Conservation (phyloP, 2,113 vertebrate species). For the Rhizomys pruinosus region DNA sequence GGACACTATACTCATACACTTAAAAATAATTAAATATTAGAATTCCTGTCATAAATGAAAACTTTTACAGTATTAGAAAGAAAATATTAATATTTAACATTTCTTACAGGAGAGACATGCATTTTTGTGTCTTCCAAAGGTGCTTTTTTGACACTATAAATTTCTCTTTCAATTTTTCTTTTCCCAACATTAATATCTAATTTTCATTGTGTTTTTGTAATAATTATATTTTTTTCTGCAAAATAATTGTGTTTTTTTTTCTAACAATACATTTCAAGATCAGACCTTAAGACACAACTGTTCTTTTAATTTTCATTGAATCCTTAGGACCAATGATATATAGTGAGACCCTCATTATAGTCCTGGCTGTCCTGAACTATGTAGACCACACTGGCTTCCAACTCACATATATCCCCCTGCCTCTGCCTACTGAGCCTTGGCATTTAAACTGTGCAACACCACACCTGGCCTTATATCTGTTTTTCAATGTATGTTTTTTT, state of each 20-base stretch:
- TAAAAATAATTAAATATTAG: too few relatives aligned
- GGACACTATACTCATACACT: too few relatives aligned
- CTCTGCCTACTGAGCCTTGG: neutral
- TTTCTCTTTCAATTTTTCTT: constrained; percentile 21
- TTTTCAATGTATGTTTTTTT: constrained; percentile 22
- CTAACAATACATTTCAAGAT: neutral
- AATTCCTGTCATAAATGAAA: too few relatives aligned
- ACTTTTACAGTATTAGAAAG: too few relatives aligned
- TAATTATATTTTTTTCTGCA: neutral
- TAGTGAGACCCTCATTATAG: too few relatives aligned
- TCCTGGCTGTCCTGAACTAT: too few relatives aligned
- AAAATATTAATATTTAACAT: too few relatives aligned
- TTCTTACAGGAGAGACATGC: too few relatives aligned
- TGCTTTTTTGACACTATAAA: neutral
- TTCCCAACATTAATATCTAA: neutral
- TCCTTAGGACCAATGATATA: neutral
- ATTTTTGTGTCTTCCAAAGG: neutral
- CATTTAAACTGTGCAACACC: neutral
- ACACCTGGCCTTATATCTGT: neutral
- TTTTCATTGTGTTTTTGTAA: neutral
- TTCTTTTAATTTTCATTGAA: constrained; percentile 57
- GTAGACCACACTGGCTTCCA: too few relatives aligned
- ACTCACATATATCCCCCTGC: too few relatives aligned
- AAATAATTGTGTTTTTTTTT: constrained; percentile 42
- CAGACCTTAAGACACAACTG: constrained; percentile 7